phyloP scores from a whole-genome alignment of 2,113 vertebrate genomes.

The Cyprinus carpio region DNA sequence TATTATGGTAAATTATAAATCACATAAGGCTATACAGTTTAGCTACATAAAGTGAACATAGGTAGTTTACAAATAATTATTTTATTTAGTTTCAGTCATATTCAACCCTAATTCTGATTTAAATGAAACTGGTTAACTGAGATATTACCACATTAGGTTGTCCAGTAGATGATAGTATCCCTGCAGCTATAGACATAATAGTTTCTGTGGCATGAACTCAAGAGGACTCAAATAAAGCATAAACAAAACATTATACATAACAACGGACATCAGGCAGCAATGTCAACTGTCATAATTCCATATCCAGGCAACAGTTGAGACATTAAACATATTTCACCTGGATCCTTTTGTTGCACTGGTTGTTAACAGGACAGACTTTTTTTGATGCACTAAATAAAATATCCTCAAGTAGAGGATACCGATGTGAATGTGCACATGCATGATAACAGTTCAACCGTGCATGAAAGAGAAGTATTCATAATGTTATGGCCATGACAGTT shows the following conservation, averaged over 20 bases:
- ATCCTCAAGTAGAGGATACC: not conserved
- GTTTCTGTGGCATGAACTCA: not conserved
- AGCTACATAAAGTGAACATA: not conserved
- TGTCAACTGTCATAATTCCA: not conserved
- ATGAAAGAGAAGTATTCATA: not conserved
- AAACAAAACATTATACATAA: not conserved
- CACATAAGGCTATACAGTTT: not conserved
- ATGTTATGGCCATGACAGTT: not conserved
- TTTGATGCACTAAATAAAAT: not conserved
- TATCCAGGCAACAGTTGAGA: conserved; percentile 5
- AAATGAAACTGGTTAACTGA: not conserved
- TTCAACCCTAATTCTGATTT: not conserved
- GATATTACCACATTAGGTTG: not conserved
- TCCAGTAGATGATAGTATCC: not conserved
- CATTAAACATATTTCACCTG: not conserved
- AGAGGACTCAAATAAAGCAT: not conserved
- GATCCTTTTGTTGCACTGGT: not conserved
- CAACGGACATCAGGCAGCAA: not conserved
- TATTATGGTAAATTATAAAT: not conserved
- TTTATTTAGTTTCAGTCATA: not conserved
- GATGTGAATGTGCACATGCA: not conserved
- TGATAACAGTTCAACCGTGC: not conserved
- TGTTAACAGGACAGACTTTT: not conserved
- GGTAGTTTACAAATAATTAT: not conserved
- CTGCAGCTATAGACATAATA: not conserved